A percentile compares a stretch with the other conserved stretches of the same genome.
Conservation (phyloP, 1,140 invertebrate species). For the Eumaeus atala region DNA sequence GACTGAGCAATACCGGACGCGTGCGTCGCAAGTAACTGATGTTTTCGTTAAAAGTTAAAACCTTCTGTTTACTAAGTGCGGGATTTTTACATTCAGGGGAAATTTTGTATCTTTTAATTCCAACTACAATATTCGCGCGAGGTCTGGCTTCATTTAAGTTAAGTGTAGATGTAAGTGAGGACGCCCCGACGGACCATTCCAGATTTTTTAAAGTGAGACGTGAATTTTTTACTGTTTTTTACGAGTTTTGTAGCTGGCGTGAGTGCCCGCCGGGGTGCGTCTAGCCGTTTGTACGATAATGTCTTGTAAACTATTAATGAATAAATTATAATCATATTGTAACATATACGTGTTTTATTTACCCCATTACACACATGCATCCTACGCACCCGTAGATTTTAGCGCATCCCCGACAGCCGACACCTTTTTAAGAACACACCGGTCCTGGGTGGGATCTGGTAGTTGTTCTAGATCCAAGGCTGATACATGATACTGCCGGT, state of each 20-base stretch:
- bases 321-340: constrained; percentile 74
- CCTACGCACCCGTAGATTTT: no score
- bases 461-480: no score
- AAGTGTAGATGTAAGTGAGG: constrained; percentile 27
- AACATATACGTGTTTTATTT: constrained; percentile 42
- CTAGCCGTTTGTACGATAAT: constrained; percentile 41
- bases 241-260: constrained; percentile 25
- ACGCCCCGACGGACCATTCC: constrained; percentile 51
- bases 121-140: background rate
- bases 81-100: no score
- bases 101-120: no score
- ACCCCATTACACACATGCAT: background rate
- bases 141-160: constrained; percentile 36
- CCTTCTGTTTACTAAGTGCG: no score
- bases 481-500: no score
- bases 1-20: constrained; percentile 49
- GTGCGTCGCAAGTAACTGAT: background rate
- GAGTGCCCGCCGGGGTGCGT: background rate
- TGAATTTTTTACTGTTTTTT: constrained; percentile 34
- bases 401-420: no score
- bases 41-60: no score
- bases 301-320: constrained; percentile 72
- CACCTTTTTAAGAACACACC: no score
- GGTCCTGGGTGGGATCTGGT: no score
- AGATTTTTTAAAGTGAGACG: constrained; percentile 35